Evolutionary conservation across 2,797 vertebrate species (phyloP).

Genomic region (Parauchenoglanis punctatus): DNA sequence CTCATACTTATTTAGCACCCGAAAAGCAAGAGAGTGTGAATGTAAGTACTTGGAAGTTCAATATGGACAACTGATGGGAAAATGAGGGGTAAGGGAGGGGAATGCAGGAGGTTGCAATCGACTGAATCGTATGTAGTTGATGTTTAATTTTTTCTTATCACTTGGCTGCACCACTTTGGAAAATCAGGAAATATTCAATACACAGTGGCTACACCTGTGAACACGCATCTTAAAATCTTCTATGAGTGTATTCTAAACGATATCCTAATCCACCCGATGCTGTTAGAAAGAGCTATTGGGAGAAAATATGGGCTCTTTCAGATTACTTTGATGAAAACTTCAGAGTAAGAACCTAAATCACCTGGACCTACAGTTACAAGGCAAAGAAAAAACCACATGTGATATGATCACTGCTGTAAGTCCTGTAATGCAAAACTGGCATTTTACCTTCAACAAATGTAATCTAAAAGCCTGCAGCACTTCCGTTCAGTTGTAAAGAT

Average conservation of each 20-base stretch:
- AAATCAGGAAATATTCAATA: neutral
- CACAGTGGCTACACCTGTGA: neutral
- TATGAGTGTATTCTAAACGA: neutral
- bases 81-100: too few relatives aligned
- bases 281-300: neutral
- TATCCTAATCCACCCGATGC: neutral
- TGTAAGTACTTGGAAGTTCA: too few relatives aligned
- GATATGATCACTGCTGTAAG: constrained; percentile 38
- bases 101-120: too few relatives aligned
- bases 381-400: constrained; percentile 14
- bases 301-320: neutral
- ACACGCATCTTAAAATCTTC: neutral
- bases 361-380: constrained; percentile 41
- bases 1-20: too few relatives aligned
- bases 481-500: constrained; percentile 32
- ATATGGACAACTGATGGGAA: too few relatives aligned
- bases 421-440: constrained; percentile 39
- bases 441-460: neutral
- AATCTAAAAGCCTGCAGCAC: constrained; percentile 34
- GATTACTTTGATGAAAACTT: neutral
- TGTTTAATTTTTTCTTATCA: neutral
- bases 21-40: too few relatives aligned
- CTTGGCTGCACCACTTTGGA: neutral
- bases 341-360: constrained; percentile 43
- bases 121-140: too few relatives aligned